Percentiles rank a stretch among this genome's conserved stretches.
phyloP scores from a whole-genome alignment of 2,797 vertebrate genomes.

The Sebastes diaconus region DNA sequence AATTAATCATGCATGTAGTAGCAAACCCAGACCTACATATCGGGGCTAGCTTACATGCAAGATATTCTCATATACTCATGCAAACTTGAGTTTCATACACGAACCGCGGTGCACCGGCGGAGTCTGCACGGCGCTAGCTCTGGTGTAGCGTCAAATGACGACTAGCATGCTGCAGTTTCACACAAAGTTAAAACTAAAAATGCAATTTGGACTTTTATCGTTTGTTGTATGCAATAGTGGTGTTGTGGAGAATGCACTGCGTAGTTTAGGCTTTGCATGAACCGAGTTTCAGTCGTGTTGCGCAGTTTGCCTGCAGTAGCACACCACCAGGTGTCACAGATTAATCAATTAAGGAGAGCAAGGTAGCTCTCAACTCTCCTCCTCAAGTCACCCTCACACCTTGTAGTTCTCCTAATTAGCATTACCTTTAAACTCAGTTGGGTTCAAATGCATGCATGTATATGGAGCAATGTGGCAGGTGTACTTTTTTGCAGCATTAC shows the following conservation, averaged over 20 bases:
- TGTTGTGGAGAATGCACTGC: background rate
- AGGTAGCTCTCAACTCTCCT: background rate
- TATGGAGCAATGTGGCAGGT: background rate
- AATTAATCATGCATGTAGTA: accelerated
- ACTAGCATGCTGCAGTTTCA: background rate
- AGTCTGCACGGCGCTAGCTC: background rate
- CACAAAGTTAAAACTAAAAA: background rate
- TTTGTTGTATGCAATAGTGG: no score
- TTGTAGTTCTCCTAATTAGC: background rate
- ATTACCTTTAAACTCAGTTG: background rate
- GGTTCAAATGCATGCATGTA: background rate
- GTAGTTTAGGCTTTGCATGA: background rate
- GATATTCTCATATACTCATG: no score
- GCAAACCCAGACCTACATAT: background rate
- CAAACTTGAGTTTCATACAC: background rate
- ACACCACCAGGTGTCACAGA: constrained; percentile 30
- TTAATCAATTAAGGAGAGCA: constrained; percentile 26
- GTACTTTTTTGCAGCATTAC: background rate
- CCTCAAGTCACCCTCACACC: background rate
- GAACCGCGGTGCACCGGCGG: background rate
- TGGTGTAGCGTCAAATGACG: background rate
- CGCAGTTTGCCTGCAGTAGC: background rate
- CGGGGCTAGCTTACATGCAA: background rate
- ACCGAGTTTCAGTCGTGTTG: background rate
- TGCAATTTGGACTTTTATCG: background rate